A percentile compares a stretch with the other conserved stretches of the same genome.
These are phyloP conservation scores for Thamnaconus septentrionalis DNA, from an alignment of 2,113 vertebrate genomes.

Conservation along the genomic window DNA sequence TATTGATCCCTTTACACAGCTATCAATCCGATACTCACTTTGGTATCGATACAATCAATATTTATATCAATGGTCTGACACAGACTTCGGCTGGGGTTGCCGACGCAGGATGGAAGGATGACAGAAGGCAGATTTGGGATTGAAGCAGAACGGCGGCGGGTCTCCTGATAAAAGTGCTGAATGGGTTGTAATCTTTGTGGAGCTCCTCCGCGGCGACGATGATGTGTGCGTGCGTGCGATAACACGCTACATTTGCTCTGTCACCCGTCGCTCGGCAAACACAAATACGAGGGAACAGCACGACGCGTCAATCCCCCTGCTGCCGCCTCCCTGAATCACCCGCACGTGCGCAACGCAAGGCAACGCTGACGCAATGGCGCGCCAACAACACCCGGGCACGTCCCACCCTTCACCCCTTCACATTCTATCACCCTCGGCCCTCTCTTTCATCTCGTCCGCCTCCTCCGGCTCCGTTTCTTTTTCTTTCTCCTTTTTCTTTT, in stretches of 20 bases:
- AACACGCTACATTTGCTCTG: constrained; percentile 55
- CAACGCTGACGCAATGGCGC: constrained; percentile 60
- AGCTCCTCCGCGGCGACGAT: constrained; percentile 38
- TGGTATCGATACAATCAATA: no score
- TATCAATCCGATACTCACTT: no score
- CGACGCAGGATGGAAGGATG: constrained; percentile 10
- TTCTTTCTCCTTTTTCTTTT: constrained; percentile 1
- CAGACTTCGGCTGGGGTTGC: no score
- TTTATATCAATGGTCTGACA: no score
- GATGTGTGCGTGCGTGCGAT: constrained; percentile 38
- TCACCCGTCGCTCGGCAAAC: constrained; percentile 37
- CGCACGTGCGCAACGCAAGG: constrained; percentile 22
- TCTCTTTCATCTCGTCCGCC: constrained; percentile 32
- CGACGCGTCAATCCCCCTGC: constrained; percentile 48
- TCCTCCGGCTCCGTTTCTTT: constrained; percentile 1
- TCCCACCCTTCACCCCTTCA: constrained; percentile 29
- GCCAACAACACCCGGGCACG: constrained; percentile 43
- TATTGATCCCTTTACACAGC: no score
- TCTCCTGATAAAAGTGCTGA: constrained; percentile 13
- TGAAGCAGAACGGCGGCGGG: constrained; percentile 26
- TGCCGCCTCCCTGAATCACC: constrained; percentile 35
- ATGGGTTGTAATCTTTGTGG: constrained; percentile 27
- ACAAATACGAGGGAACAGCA: constrained; percentile 27
- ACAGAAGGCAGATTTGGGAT: constrained; percentile 27
- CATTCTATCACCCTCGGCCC: constrained; percentile 16